phyloP scores from a whole-genome alignment of 2,797 vertebrate genomes.

The Acipenser oxyrinchus region DNA sequence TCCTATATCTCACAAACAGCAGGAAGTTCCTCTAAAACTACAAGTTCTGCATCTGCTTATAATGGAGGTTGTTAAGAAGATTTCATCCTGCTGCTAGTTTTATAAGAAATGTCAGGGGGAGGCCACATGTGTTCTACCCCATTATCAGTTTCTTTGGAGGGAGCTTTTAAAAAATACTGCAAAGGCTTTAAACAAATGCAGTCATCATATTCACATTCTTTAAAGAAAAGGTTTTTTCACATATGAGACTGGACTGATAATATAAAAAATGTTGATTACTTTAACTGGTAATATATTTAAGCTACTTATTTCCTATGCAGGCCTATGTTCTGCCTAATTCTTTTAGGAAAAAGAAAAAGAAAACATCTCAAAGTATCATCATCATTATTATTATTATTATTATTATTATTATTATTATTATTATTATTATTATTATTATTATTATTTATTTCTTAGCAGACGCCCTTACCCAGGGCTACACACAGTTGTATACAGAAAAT shows the following conservation, averaged over 20 bases:
- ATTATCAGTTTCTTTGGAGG: constrained; percentile 20
- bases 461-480: too few species aligned
- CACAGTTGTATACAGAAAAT: too few species aligned
- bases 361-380: too few species aligned
- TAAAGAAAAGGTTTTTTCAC: neutral
- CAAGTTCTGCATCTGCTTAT: neutral
- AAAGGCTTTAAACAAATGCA: constrained; percentile 24
- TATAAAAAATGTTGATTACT: neutral
- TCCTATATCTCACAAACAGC: constrained; percentile 13
- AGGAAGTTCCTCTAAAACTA: constrained; percentile 18
- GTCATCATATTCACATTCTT: constrained; percentile 11
- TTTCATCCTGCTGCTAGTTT: constrained; percentile 18
- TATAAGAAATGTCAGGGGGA: constrained; percentile 20
- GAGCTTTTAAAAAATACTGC: constrained; percentile 11
- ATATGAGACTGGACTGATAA: neutral
- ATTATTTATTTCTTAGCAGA: too few species aligned
- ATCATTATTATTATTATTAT: too few species aligned
- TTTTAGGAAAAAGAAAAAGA: too few species aligned
- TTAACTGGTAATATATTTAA: neutral
- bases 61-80: constrained; percentile 16
- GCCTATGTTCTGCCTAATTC: neutral
- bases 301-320: neutral
- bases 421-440: too few species aligned
- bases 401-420: too few species aligned
- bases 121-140: constrained; percentile 16